phyloP scores from a whole-genome alignment of 2,113 vertebrate species.

The Pionites leucogaster region DNA sequence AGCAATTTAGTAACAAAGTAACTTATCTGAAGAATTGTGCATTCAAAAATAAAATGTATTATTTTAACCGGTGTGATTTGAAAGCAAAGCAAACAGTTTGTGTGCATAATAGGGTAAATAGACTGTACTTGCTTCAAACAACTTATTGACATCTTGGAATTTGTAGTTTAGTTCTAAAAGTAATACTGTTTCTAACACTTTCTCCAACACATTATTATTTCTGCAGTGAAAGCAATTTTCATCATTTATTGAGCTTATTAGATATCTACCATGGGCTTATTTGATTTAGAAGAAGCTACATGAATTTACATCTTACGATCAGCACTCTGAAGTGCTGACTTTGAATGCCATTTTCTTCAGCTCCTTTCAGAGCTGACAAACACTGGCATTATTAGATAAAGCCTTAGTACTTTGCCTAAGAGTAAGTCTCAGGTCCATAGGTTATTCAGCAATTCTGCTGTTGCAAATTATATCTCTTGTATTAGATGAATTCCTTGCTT shows the following conservation, averaged over 20 bases:
- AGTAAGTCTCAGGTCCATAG: slow-evolving; percentile 12
- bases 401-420: slow-evolving; percentile 12
- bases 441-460: slow-evolving; percentile 68
- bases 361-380: slow-evolving; percentile 44
- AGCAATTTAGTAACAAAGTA: slow-evolving; percentile 10
- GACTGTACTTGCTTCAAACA: neutral
- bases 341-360: slow-evolving; percentile 33
- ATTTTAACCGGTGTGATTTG: neutral
- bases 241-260: neutral
- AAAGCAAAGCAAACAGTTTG: neutral
- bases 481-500: slow-evolving; percentile 52
- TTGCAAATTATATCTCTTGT: slow-evolving; percentile 51
- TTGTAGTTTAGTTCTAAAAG: neutral
- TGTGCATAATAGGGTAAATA: neutral
- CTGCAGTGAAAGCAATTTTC: slow-evolving; percentile 12
- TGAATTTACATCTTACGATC: slow-evolving; percentile 29
- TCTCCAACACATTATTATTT: neutral
- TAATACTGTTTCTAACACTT: neutral
- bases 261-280: neutral
- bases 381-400: slow-evolving; percentile 59
- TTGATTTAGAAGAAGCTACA: neutral
- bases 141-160: neutral
- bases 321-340: neutral
- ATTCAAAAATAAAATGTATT: neutral
- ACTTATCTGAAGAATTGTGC: neutral